A percentile compares a stretch with the other conserved stretches of the same genome.
phyloP scores from a whole-genome alignment of 37 sponge, comb jelly and placozoan genomes.

The Cladorhizidae sp. region DNA sequence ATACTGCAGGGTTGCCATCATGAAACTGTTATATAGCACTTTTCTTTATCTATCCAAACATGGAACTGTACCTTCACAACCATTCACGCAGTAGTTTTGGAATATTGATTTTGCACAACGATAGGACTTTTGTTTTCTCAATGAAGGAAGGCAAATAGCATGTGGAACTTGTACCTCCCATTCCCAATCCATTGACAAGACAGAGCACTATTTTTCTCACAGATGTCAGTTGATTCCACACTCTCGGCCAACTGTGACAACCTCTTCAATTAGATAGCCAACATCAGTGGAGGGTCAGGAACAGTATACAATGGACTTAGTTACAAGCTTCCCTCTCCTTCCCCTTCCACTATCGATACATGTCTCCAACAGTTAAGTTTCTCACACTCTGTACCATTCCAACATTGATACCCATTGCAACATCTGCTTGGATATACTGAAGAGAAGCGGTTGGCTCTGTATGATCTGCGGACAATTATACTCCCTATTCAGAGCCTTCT shows the following conservation, averaged over 20 bases:
- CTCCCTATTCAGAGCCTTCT: conserved; percentile 87
- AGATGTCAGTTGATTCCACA: conserved; percentile 75
- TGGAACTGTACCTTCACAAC: too few species aligned
- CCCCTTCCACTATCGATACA: conserved; percentile 81
- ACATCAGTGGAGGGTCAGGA: conserved; percentile 69
- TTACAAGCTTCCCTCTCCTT: conserved; percentile 85
- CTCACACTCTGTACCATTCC: conserved; percentile 79
- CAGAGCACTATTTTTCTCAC: too few species aligned
- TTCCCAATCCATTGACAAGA: too few species aligned
- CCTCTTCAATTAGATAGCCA: conserved; percentile 84
- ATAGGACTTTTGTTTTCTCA: too few species aligned
- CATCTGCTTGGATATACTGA: conserved; percentile 90
- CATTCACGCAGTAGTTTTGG: too few species aligned
- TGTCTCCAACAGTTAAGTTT: conserved; percentile 80
- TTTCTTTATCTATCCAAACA: too few species aligned
- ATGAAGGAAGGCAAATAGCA: too few species aligned
- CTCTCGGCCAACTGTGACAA: conserved; percentile 89
- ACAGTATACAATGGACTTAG: conserved; percentile 81
- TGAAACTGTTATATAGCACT: too few species aligned
- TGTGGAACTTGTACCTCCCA: too few species aligned
- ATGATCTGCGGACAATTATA: conserved; percentile 86
- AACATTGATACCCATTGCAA: conserved; percentile 90
- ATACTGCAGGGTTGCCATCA: too few species aligned
- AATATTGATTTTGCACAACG: too few species aligned
- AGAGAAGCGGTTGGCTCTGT: conserved; percentile 91